Percentiles rank a stretch among this genome's conserved stretches.
phyloP scores from a whole-genome alignment of 2,888 invertebrate genomes.

The Hypselothyrea guttata region DNA sequence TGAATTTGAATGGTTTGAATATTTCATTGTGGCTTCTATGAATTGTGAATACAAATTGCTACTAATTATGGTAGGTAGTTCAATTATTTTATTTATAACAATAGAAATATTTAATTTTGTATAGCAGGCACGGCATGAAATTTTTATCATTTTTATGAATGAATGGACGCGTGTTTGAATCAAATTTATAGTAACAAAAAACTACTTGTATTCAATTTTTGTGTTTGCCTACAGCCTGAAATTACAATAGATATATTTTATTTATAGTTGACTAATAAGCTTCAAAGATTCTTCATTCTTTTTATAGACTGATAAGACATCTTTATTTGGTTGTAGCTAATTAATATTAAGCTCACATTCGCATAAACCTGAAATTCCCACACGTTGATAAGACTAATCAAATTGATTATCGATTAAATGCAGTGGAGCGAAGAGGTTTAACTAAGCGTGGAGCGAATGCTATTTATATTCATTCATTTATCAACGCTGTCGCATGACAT shows the following conservation, averaged over 20 bases:
- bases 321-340: constrained; percentile 3
- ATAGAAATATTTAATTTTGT: constrained; percentile 33
- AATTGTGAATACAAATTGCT: constrained; percentile 56
- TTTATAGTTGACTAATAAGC: too few relatives aligned
- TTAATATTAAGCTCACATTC: neutral
- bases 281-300: too few relatives aligned
- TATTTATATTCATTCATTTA: constrained; percentile 21
- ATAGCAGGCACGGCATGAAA: constrained; percentile 18
- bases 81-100: constrained; percentile 32
- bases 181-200: too few relatives aligned
- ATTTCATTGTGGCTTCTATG: constrained; percentile 37
- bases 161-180: constrained; percentile 47
- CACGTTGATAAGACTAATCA: constrained; percentile 31
- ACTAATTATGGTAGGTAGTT: constrained; percentile 48
- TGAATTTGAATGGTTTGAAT: constrained; percentile 10
- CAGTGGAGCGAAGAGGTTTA: constrained; percentile 3
- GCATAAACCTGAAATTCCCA: constrained; percentile 7
- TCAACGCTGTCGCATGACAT: constrained; percentile 22
- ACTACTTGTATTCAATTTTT: too few relatives aligned
- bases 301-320: too few relatives aligned
- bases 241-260: too few relatives aligned
- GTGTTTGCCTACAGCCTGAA: too few relatives aligned
- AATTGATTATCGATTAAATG: constrained; percentile 36
- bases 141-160: constrained; percentile 12
- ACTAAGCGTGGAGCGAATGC: neutral